These are phyloP conservation scores for Dipus sagitta DNA, from an alignment of 2,797 vertebrate genomes.

Conservation along the genomic window DNA sequence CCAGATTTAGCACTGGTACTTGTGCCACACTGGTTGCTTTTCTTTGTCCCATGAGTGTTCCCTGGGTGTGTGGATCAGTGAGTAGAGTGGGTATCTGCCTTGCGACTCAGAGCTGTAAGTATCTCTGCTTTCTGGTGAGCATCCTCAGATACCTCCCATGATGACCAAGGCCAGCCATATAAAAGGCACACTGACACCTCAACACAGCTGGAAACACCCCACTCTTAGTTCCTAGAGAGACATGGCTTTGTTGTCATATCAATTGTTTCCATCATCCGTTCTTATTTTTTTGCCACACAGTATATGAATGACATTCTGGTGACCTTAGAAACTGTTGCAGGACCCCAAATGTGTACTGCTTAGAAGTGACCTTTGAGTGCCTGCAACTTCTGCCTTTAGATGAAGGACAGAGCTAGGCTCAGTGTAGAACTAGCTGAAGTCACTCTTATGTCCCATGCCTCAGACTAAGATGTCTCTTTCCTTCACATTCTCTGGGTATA, in stretches of 20 bases:
- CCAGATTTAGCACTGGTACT: background rate
- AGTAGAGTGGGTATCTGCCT: background rate
- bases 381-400: background rate
- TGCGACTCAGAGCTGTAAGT: background rate
- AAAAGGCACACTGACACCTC: constrained; percentile 34
- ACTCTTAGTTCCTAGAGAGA: constrained; percentile 57
- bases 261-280: background rate
- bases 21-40: background rate
- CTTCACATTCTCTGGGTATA: background rate
- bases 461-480: background rate
- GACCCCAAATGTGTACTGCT: background rate
- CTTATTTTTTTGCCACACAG: constrained; percentile 39
- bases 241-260: constrained; percentile 33
- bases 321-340: background rate
- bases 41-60: background rate
- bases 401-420: background rate
- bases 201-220: background rate
- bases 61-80: background rate
- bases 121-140: background rate
- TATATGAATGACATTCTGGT: constrained; percentile 5
- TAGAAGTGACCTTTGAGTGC: constrained; percentile 4
- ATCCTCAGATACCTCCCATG: background rate
- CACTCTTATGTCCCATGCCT: background rate
- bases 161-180: background rate
- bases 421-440: background rate